Evolutionary conservation across 2,797 vertebrate genomes (phyloP), one percentile per base, ranked within the genome.

Genomic region (Bufotes viridis): DNA sequence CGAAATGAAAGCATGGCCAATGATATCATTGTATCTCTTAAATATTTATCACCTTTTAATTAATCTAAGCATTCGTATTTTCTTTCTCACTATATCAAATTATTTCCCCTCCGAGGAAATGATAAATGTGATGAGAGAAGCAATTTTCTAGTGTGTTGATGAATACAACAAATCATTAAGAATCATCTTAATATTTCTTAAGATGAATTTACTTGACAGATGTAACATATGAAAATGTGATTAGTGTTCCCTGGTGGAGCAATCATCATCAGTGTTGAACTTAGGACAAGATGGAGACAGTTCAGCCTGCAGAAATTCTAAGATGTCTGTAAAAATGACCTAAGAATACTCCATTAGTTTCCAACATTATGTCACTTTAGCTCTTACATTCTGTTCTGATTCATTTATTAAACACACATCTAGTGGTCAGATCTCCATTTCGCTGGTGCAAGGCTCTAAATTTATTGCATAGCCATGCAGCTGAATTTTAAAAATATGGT

Each of bases 121-220:
- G 15, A 82, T 86, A 58, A 76, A 81, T 85, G 78, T 51, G 57
- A 89, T 74, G 84, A 78, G 79, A 88, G 55, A 65, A 86, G 57
- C 79, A 67, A 86, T 86, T 75, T 89, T 65, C 51, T 74, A 34
- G 53, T 55, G 55, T 80, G 57, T 81, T 85, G 42, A 82, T 86
- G 69, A 86, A 89, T 78, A 86, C 58, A 78, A 55, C 49, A 86
- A 85, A 83, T 89, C 42, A 82, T 83, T 81, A 74, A 22, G 70
- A 86, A 82, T 57, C 76, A 79, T 88, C 69, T 53, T 55, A 89
- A 86, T 86, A 86, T 86, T 89, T 82, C 18, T 63, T 82, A 29
- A 63, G 63, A 86, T 85, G 72, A 51, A 76, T 76, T 89, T 89
- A 60, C 26, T 85, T 78, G 79, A 22, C 79, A 89, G 67, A 26